These are phyloP conservation scores for Indicator maculatus DNA, from an alignment of 2,113 vertebrate species.

Conservation along the genomic window DNA sequence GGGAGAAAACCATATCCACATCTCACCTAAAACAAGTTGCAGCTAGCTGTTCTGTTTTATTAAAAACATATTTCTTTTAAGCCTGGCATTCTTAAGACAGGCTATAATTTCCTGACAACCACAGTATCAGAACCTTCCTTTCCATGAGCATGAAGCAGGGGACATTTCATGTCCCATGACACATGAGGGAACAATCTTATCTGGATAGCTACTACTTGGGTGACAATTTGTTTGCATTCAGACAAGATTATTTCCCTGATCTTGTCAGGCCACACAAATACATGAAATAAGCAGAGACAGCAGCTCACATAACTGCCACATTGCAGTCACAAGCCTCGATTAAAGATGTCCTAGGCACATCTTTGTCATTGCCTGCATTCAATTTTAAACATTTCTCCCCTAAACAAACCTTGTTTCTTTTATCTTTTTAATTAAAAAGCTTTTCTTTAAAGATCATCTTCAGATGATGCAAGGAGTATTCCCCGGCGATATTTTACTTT, in stretches of 20 bases:
- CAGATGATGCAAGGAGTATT: background rate
- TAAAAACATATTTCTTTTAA: background rate
- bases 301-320: background rate
- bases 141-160: background rate
- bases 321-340: background rate
- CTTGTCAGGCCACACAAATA: background rate
- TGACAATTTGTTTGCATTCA: background rate
- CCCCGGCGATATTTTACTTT: background rate
- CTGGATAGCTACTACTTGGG: background rate
- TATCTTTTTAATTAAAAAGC: slow-evolving; percentile 9
- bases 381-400: background rate
- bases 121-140: background rate
- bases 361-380: background rate
- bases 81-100: background rate
- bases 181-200: rapidly evolving
- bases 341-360: background rate
- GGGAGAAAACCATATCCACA: background rate
- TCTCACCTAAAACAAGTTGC: background rate
- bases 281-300: background rate
- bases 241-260: background rate
- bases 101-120: background rate
- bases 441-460: background rate
- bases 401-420: background rate
- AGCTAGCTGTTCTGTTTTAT: background rate
- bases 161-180: background rate